Conservation (phyloP, 2,113 vertebrate genomes). For the Aldabrachelys gigantea region DNA sequence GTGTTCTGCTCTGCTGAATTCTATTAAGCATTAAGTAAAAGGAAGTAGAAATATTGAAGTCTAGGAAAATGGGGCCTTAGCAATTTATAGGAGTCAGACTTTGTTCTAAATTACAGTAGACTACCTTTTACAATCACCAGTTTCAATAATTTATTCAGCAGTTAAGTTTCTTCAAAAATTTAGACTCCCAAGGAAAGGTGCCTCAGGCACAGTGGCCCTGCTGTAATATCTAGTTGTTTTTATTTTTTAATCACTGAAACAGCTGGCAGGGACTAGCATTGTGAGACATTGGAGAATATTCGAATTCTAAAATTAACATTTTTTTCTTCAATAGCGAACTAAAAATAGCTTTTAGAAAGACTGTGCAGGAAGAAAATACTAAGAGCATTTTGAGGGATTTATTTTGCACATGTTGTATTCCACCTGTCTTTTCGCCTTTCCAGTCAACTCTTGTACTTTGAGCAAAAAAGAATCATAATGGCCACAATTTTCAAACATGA, state of each 20-base stretch:
- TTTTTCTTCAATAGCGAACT: slow-evolving; percentile 29
- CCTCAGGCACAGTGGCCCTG: neutral
- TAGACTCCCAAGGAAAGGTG: neutral
- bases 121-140: neutral
- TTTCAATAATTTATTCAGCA: neutral
- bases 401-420: neutral
- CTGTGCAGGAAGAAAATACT: neutral
- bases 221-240: neutral
- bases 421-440: neutral
- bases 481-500: neutral
- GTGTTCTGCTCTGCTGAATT: neutral
- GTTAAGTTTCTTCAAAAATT: slow-evolving; percentile 32
- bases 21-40: neutral
- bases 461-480: neutral
- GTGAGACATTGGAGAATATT: slow-evolving; percentile 27
- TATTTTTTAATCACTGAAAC: slow-evolving; percentile 13
- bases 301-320: slow-evolving; percentile 22
- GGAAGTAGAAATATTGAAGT: accelerated
- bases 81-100: neutral
- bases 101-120: neutral
- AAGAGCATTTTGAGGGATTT: neutral
- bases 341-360: slow-evolving; percentile 9
- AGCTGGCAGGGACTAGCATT: slow-evolving; percentile 47
- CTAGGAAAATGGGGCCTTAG: neutral
- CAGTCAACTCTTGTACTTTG: neutral